Percentiles rank a stretch among this genome's conserved stretches.
phyloP scores from a whole-genome alignment of 2,888 invertebrate species.

The Vandiemenella viatica region DNA sequence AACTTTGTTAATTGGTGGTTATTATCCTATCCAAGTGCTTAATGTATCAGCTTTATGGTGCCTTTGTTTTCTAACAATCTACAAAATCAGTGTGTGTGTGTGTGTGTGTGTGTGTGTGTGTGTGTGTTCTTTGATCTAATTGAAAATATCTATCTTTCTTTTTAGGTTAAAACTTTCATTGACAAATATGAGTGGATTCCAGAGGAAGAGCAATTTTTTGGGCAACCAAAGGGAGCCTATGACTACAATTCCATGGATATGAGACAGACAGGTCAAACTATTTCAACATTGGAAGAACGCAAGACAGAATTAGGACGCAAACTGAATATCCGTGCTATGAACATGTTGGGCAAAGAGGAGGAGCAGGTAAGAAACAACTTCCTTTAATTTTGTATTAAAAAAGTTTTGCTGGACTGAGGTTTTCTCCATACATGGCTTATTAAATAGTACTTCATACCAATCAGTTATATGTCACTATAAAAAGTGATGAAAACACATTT shows the following conservation, averaged over 20 bases:
- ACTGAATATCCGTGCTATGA: constrained; percentile 74
- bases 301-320: constrained; percentile 50
- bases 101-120: no score
- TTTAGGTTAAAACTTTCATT: constrained; percentile 16
- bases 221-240: constrained; percentile 47
- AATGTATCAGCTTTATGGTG: no score
- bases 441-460: no score
- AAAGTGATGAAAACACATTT: no score
- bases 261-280: constrained; percentile 36
- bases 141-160: neutral
- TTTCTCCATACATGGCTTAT: no score
- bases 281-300: constrained; percentile 40
- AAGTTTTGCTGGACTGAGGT: neutral
- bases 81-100: no score
- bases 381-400: constrained; percentile 4
- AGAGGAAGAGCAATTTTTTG: constrained; percentile 63
- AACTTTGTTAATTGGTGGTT: no score
- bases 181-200: constrained; percentile 56
- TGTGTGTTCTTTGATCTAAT: no score
- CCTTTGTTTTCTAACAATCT: no score
- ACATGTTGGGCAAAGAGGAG: constrained; percentile 71
- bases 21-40: no score
- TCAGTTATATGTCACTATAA: no score
- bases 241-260: constrained; percentile 49
- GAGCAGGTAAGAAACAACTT: constrained; percentile 45